Evolutionary conservation across 2,888 invertebrate genomes (phyloP).

Genomic region (Hofmannophila pseudospretella): DNA sequence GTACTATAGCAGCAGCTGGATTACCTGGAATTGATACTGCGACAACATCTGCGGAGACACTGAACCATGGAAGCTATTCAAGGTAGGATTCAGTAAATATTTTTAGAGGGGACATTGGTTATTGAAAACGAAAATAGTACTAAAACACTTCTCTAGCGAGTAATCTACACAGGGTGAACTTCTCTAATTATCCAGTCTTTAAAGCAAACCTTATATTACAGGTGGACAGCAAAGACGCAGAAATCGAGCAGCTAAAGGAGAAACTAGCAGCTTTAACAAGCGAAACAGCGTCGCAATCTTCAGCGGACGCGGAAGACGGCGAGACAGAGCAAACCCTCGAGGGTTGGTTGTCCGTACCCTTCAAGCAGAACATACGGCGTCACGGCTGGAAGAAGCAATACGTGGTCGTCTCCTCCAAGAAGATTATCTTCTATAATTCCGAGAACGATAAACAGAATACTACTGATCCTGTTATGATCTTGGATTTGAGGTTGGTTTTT

Average conservation of each 20-base stretch:
- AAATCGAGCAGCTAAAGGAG: conserved; percentile 94
- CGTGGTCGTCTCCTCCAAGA: conserved; percentile 96
- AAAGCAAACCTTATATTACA: too few species aligned
- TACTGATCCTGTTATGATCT: conserved; percentile 94
- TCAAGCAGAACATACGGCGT: conserved; percentile 95
- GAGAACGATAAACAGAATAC: conserved; percentile 96
- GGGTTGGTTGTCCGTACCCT: conserved; percentile 97
- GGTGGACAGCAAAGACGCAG: conserved; percentile 96
- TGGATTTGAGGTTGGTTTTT: conserved; percentile 91
- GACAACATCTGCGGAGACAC: too few species aligned
- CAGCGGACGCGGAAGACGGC: conserved; percentile 90
- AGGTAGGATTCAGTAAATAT: too few species aligned
- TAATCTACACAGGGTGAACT: too few species aligned
- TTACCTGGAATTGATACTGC: too few species aligned
- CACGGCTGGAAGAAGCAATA: conserved; percentile 99
- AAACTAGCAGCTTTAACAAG: conserved; percentile 88
- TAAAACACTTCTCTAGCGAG: too few species aligned
- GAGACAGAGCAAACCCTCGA: conserved; percentile 91
- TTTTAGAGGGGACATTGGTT: too few species aligned
- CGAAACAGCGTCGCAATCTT: conserved; percentile 94
- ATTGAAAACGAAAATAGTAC: too few species aligned
- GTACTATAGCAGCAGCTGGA: conserved; percentile 83
- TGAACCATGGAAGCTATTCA: too few species aligned
- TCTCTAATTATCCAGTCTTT: too few species aligned
- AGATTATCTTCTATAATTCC: conserved; percentile 97